These are phyloP conservation scores for Mohoua ochrocephala DNA, from an alignment of 2,113 vertebrate species.

Conservation along the genomic window DNA sequence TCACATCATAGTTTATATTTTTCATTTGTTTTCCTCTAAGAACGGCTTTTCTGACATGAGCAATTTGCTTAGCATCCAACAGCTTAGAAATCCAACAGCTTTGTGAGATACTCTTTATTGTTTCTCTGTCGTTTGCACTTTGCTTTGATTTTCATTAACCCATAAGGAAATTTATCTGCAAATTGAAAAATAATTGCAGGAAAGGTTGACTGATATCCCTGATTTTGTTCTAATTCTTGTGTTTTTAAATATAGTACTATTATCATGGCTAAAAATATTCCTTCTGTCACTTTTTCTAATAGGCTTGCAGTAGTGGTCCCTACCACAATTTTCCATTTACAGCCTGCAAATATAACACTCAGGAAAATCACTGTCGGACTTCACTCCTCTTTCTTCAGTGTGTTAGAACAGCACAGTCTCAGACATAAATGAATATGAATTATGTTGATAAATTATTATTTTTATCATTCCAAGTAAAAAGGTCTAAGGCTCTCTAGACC, in stretches of 20 bases:
- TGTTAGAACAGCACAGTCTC: neutral
- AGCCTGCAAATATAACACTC: neutral
- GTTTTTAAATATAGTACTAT: neutral
- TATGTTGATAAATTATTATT: constrained; percentile 1
- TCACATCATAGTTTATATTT: neutral
- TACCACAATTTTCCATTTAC: neutral
- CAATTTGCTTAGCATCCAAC: neutral
- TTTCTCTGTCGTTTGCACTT: neutral
- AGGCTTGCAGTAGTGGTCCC: neutral
- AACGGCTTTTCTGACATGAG: neutral
- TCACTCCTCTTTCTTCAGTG: neutral
- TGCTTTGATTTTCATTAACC: neutral
- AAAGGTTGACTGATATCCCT: neutral
- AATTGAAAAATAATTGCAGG: neutral
- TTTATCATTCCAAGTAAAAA: neutral
- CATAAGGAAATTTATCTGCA: neutral
- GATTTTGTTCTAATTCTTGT: neutral
- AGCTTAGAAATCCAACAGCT: neutral
- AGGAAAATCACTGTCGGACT: neutral
- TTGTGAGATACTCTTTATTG: neutral
- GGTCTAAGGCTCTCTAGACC: neutral
- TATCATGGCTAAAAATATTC: neutral
- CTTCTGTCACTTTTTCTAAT: neutral
- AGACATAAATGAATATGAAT: neutral
- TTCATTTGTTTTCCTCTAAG: neutral